Evolutionary conservation across 2,888 invertebrate genomes (phyloP), one percentile per base, ranked within the genome.

Genomic region (Kryphioiulus occultus): DNA sequence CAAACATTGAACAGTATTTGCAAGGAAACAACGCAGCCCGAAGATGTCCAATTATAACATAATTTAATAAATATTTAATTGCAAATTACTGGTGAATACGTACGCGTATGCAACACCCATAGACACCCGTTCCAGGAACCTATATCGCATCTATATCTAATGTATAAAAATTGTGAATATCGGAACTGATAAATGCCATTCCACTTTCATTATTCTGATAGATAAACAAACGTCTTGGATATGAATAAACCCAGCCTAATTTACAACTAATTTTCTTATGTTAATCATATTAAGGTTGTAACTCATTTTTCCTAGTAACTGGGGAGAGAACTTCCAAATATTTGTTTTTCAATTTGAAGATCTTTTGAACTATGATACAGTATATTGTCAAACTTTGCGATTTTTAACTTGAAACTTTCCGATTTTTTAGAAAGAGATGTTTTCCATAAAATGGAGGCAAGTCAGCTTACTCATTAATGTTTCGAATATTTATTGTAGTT

Each of bases 1-100:
- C 89, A 89, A 47, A 89, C 89, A 3, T 39, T 89, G n/a, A 87
- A 88, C 83, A 89, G 88, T 68, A 59, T 86, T 47, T 35, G 44
- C 10, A 83, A 83, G 35, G 87, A 88, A 44, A 42, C 87, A 30
- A 78, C 87, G 4, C 88, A 88, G 68, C 88, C 88, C n/a, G 89
- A 88, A 88, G 89, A 89, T 86, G 89, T 89, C 12, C 89, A 89
- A 86, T 87, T 89, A 47, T 89, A 87, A 88, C 84, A 85, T 15
- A 85, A 39, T 26, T 42, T 30, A 26, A 17, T n/a, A 12, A 26
- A 26, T 30, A 10, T 78, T 53, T 78, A 32, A 78, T 17, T 30
- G 78, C 30, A 30, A 78, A 78, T 30, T 78, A 26, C 30, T 30
- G 30, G 78, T 78, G 78, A 30, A 30, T 78, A 30, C 30, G 78